Evolutionary conservation across 2,797 vertebrate genomes (phyloP).

Genomic region (Sylvilagus floridanus): DNA sequence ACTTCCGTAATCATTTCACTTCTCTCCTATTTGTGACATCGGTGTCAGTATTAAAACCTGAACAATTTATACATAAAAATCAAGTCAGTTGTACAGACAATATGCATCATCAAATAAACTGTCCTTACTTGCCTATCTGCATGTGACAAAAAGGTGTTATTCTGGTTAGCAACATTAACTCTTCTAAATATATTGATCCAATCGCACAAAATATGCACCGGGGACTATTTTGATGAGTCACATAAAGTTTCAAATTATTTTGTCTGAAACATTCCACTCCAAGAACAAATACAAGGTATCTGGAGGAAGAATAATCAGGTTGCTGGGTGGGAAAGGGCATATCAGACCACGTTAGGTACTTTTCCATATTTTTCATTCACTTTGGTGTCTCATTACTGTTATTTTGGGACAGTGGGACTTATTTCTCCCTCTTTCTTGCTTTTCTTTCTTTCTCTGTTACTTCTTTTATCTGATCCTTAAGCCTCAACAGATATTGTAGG

Average conservation of each 20-base stretch:
- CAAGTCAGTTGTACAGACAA: constrained; percentile 51
- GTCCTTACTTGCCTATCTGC: neutral
- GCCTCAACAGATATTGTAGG: too few relatives aligned
- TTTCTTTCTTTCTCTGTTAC: too few relatives aligned
- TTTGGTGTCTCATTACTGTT: neutral
- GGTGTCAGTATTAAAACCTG: constrained; percentile 69
- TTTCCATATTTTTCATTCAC: neutral
- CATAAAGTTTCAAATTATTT: neutral
- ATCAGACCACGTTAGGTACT: neutral
- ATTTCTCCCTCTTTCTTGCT: too few relatives aligned
- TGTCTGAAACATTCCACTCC: neutral
- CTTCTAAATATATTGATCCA: neutral
- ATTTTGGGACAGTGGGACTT: too few relatives aligned
- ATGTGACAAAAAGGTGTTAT: neutral
- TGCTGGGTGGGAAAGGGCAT: neutral
- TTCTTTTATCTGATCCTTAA: too few relatives aligned
- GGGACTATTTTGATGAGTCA: neutral
- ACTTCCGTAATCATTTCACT: constrained; percentile 81
- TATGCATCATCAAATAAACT: neutral
- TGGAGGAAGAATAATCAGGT: neutral
- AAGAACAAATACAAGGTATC: neutral
- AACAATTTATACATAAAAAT: constrained; percentile 75
- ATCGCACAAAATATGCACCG: neutral
- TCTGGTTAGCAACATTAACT: neutral
- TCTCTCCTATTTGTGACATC: constrained; percentile 73